Evolutionary conservation across 92 coral and sea anemone species (phyloP), one percentile per base, ranked within the genome.

Genomic region (Zoanthus gigantus): DNA sequence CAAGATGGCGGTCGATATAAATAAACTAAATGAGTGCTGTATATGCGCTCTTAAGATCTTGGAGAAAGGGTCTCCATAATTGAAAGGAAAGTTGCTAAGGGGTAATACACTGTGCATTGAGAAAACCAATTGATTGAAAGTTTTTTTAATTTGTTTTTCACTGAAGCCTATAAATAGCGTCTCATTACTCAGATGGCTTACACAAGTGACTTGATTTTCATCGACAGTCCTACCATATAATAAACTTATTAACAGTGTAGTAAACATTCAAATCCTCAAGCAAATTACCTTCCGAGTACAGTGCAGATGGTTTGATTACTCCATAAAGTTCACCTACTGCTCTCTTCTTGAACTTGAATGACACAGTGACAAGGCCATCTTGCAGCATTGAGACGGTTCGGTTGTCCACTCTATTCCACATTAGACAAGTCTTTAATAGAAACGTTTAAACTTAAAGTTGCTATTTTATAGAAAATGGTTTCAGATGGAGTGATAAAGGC

Each of bases 281-380:
- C 34, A 0, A 14, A 54, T 31, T 81, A 95, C 98, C 98, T 82
- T 95, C 90, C 9, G 98, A 95, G 80, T 93, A 95, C 1, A 92
- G 89, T 53, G 83, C 16, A 69, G 88, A 85, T 16, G 44, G 46
- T 15, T 65, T 18, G 65, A 95, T 69, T 14, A 68, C 87, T 18
- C 98, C 98, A 12, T 17, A 28, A 2, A 94, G 88, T 9, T 74
- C 79, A 31, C 71, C 87, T 23, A 68, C 83, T 12, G 77, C 65
- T 78, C 89, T 89, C n/a, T 85, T 71, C 74, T 92, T 93, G 89
- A 95, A 94, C 18, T 93, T 95, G 45, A 95, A 76, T 17, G 53
- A 66, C 2, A 91, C 89, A n/a, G 84, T 88, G 0, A 95, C 69
- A 7, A 78, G 71, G 18, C 89, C 91, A 3, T 82, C 88, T 13